These are phyloP conservation scores for Oophaga pumilio DNA, from an alignment of 2,113 vertebrate species.

Conservation along the genomic window DNA sequence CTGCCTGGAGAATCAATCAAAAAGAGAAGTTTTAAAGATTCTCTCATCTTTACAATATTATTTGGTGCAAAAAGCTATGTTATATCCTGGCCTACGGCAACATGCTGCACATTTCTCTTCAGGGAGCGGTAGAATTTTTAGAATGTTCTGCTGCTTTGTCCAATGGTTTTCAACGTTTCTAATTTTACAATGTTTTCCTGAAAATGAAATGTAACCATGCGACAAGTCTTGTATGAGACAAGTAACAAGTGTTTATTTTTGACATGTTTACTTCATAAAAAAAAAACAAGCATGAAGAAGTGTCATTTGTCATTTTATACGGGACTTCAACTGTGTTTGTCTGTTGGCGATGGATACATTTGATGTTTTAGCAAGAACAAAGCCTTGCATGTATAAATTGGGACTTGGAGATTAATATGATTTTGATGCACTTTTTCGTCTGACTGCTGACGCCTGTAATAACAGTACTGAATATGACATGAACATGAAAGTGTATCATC, in stretches of 20 bases:
- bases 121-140: not conserved
- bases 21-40: not conserved
- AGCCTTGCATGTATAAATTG: constrained; percentile 23
- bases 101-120: not conserved
- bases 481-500: constrained; percentile 47
- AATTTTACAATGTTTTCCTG: not conserved
- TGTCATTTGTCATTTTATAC: constrained; percentile 10
- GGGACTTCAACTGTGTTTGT: constrained; percentile 10
- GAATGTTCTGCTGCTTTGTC: not conserved
- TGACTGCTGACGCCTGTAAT: constrained; percentile 45
- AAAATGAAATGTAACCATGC: not conserved
- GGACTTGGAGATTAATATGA: constrained; percentile 25
- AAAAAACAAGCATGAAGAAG: not conserved
- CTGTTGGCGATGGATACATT: not conserved
- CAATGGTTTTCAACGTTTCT: not conserved
- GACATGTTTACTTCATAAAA: not conserved
- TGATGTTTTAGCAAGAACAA: constrained; percentile 39
- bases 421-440: constrained; percentile 53
- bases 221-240: not conserved
- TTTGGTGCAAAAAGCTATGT: not conserved
- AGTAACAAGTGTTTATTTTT: not conserved
- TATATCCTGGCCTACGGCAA: not conserved
- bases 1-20: not conserved
- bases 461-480: constrained; percentile 22
- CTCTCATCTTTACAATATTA: constrained; percentile 5